Evolutionary conservation across 1,140 invertebrate species (phyloP).

Genomic region (Melipona quadrifasciata): DNA sequence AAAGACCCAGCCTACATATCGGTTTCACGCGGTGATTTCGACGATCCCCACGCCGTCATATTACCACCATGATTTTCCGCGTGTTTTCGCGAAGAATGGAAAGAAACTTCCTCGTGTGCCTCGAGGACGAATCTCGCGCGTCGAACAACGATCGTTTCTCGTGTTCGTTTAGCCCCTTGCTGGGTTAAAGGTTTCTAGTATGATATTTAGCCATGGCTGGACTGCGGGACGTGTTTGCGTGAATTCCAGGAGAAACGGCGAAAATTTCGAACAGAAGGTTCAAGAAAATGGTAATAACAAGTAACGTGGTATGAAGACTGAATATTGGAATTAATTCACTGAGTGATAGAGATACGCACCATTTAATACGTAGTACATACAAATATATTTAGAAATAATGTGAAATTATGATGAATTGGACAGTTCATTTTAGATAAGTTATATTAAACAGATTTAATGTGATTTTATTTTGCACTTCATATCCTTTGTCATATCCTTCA

Average conservation of each 20-base stretch:
- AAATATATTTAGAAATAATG: too few species aligned
- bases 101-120: background rate
- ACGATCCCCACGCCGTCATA: slow-evolving; percentile 27
- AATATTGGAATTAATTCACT: too few species aligned
- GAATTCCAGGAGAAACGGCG: background rate
- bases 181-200: background rate
- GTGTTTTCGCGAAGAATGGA: background rate
- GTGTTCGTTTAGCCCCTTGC: background rate
- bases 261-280: too few species aligned
- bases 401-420: too few species aligned
- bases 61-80: background rate
- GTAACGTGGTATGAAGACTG: too few species aligned
- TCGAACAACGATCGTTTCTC: background rate
- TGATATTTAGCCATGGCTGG: background rate
- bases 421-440: too few species aligned
- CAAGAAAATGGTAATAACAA: too few species aligned
- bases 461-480: too few species aligned
- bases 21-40: slow-evolving; percentile 49
- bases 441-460: too few species aligned
- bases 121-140: background rate
- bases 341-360: background rate
- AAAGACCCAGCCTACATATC: slow-evolving; percentile 41
- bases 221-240: background rate
- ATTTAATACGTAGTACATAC: too few species aligned
- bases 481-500: too few species aligned